phyloP scores from a whole-genome alignment of 2,113 vertebrate species.

The Bothrops jararaca region DNA sequence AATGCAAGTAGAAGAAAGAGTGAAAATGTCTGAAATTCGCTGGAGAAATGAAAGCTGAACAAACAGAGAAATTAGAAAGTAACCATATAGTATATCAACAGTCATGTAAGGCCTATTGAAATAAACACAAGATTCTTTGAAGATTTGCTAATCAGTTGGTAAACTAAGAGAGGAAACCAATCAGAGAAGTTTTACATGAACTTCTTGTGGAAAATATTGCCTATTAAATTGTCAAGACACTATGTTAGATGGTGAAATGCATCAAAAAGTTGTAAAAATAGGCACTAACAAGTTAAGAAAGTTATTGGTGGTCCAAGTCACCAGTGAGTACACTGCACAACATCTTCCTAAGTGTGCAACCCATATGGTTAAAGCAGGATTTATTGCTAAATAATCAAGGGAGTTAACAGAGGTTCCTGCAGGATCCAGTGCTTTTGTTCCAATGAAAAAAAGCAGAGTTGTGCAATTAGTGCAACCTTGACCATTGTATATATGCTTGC shows the following conservation, averaged over 20 bases:
- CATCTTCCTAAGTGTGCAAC: not conserved
- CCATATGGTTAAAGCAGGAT: not conserved
- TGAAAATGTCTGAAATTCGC: not conserved
- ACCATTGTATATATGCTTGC: not conserved
- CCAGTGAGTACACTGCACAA: not conserved
- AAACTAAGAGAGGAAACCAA: not conserved
- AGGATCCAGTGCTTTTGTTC: not conserved
- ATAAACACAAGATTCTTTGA: not conserved
- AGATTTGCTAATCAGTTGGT: not conserved
- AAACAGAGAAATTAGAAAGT: not conserved
- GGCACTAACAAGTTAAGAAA: not conserved
- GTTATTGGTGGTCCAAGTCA: not conserved
- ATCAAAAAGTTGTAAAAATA: not conserved
- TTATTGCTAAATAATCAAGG: not conserved
- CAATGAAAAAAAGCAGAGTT: not conserved
- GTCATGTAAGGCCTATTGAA: not conserved
- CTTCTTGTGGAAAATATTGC: not conserved
- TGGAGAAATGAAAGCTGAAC: not conserved
- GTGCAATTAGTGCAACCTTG: not conserved
- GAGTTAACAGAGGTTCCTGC: not conserved
- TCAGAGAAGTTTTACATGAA: not conserved
- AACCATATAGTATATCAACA: not conserved
- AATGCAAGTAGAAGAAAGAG: not conserved
- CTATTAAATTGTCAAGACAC: not conserved
- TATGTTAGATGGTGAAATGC: not conserved